Base-by-base conservation (phyloP, 1,140 invertebrate genomes). In the Vollenhovia emeryi region DNA sequence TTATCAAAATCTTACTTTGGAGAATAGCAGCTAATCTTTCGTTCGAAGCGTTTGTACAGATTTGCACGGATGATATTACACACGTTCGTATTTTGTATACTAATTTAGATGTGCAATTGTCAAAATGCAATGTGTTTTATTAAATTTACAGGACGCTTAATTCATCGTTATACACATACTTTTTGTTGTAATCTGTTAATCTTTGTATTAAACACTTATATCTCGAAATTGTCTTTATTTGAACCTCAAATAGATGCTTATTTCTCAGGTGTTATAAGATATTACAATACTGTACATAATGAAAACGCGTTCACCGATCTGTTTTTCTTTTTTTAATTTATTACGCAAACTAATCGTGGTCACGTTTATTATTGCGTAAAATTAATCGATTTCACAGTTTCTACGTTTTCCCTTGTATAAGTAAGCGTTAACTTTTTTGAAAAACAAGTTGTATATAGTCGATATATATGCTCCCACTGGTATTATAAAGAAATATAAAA, bases 391-490 rank as follows among this genome's bases (percentile, higher is more conserved):
- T 52, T 74, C 48, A 27, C 1, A 59, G 69, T 36, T 27, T 74
- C 50, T 66, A 18, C 43, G 30, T 15, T 52, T 78, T 78, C 9
- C 24, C 8, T 18, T 78, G 48, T 62, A n/a, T 75, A 59, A 36
- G 36, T 75, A 59, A 36, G 36, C 3, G 30, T 27, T 45, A 68
- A 59, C 59, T 48, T 36, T 40, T 73, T 84, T 33, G 13, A 52
- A 5, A 50, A 86, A 73, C 11, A 75, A 50, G 30, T 71, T 86
- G 52, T 89, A 89, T 21, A 50, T 76, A 86, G 50, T 62, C 43
- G 24, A 62, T 43, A 62, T 76, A 48, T 84, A 86, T 86, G 85
- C 78, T 89, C 76, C 78, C 84, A 89, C 87, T 89, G 88, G 59
- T 78, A 83, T 88, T 69, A 75, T 50, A 30, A 78, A 85, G 45